Base-by-base conservation (phyloP, 2,797 vertebrate genomes). In the Brotula barbata region DNA sequence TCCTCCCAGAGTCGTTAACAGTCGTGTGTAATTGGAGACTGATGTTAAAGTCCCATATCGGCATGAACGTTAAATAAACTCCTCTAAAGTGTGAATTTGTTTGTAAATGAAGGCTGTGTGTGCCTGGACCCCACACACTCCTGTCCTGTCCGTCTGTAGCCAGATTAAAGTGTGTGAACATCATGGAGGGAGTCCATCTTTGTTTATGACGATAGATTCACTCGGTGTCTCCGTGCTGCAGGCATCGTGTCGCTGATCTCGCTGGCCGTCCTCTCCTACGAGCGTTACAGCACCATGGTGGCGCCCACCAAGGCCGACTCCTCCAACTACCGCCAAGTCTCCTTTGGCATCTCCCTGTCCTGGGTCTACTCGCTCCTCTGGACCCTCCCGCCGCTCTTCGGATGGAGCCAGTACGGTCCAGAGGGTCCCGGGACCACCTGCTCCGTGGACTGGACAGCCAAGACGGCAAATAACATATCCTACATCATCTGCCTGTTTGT, bases 371-470 rank as follows among this genome's bases (percentile, higher is more conserved):
- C 91, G 42, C 80, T 95, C 58, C 2, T 89, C 42, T 94, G 94
- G 93, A 92, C 90, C 5, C 5, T 83, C 21, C 93, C 93, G 0
- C 93, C 90, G 0, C 91, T 94, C 20, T 88, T 94, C 1, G 92
- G 93, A 46, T 94, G 94, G 94, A 94, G 93, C 76, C 88, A 82
- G 36, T 94, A 93, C 0, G 90, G 91, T 23, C 93, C 87, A 0
- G 92, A 95, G 73, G 93, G 92, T 10, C 85, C 93, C 1, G 93
- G 93, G 12, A 92, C 92, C 69, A 94, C 88, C 8, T 94, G 93
- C 80, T 94, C 93, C 0, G 89, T 94, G 1, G 89, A 93, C 85
- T 95, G 93, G 94, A 89, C 79, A 7, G 82, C 85, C 67, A 91
- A 81, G 68, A 91, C 91, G 0, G 57, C 85, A 3, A 92, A 90